These are phyloP conservation scores for Cottus gobio DNA, from an alignment of 2,113 vertebrate species.

Conservation along the genomic window DNA sequence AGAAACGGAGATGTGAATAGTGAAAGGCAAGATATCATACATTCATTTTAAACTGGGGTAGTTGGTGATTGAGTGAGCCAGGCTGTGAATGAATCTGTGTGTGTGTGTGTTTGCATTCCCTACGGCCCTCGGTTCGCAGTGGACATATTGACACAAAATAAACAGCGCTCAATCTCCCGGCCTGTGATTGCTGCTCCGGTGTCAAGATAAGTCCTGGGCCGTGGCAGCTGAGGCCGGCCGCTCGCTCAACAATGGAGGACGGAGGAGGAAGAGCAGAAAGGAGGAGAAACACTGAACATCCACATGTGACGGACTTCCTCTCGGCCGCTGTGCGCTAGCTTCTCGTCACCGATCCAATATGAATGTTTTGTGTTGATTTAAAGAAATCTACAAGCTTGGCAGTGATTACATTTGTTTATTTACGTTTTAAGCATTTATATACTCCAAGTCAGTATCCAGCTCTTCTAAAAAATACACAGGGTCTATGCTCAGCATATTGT, in stretches of 20 bases:
- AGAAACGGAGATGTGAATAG: conserved; percentile 75
- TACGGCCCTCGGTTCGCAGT: conserved; percentile 57
- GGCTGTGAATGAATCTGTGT: conserved; percentile 49
- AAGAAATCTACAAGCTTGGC: no score
- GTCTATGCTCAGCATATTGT: no score
- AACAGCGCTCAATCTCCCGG: conserved; percentile 80
- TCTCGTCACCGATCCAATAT: neutral
- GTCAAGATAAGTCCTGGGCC: conserved; percentile 81
- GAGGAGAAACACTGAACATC: neutral
- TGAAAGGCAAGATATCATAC: conserved; percentile 82
- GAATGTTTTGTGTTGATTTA: neutral
- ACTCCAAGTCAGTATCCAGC: no score
- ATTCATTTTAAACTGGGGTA: conserved; percentile 80
- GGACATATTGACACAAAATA: conserved; percentile 78
- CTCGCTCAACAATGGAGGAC: conserved; percentile 41
- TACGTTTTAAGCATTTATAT: neutral
- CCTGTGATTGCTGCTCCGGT: conserved; percentile 78
- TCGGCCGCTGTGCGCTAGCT: neutral
- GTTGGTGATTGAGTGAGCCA: conserved; percentile 73
- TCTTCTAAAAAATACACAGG: no score
- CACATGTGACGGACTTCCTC: neutral
- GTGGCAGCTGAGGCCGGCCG: conserved; percentile 56
- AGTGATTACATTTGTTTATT: neutral
- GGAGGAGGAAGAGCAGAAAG: conserved; percentile 17
- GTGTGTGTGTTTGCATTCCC: conserved; percentile 72